Base-by-base conservation (phyloP, 2,888 invertebrate species). In the Epinotia nisella region DNA sequence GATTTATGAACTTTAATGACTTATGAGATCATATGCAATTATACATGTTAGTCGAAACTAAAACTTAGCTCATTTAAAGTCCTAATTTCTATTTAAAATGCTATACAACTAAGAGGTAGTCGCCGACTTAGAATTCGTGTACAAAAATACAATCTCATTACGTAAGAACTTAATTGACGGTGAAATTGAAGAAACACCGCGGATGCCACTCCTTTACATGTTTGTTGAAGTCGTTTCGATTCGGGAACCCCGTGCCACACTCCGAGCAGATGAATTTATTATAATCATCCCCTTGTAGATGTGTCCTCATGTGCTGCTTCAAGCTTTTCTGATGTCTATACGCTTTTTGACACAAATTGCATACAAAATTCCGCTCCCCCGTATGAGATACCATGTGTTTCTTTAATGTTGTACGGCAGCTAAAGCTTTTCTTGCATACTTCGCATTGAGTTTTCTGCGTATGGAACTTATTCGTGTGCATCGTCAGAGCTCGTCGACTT, bases 271-370 rank as follows among this genome's bases (percentile, higher is more conserved):
- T 80, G 9, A 86, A 83, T 67, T 85, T 86, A 13, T 81, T 77
- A 19, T 69, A 78, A 35, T 81, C 79, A 0, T 82, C 82, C 0
- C 78, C 82, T 24, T 80, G 78, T 0, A 76, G 72, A 74, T 90
- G 90, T 1, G 82, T 78, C 35, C 87, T 83, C 81, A 92, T 82
- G 74, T 95, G 95, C 35, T 93, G 86, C 19, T 84, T 87, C 78
- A 91, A 77, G 65, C 87, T 90, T 74, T 87, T 92, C 77, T 93
- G 92, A 56, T 94, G 92, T 66, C 92, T 90, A 65, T 94, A 95
- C 0, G 92, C 87, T 75, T 94, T 94, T 51, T 90, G 87, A 71
- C 95, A 95, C 1, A 92, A 71, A 11, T 82, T 79, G 76, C 94
- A 95, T 0, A 83, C 66, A 51, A 82, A 88, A 72, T 87, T 88